phyloP scores from a whole-genome alignment of 2,113 vertebrate genomes.

The human (Homo sapiens) region DNA sequence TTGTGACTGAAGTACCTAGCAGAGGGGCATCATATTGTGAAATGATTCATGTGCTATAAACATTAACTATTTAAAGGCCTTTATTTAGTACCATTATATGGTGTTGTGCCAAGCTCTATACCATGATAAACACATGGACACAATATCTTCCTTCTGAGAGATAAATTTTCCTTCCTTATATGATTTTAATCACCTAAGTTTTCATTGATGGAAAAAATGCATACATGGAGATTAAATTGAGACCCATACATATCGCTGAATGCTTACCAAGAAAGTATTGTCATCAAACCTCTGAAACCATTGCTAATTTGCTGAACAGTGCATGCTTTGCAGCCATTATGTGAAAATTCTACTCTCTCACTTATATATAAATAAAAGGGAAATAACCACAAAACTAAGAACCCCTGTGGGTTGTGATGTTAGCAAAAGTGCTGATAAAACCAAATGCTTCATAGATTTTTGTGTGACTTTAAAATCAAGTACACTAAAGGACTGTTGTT shows the following conservation, averaged over 20 bases:
- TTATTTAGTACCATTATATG: not conserved
- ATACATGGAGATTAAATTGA: not conserved
- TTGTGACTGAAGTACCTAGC: not conserved
- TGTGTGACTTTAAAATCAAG: slow-evolving; percentile 52
- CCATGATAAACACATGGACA: not conserved
- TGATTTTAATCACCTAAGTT: not conserved
- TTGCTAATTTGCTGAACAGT: slow-evolving; percentile 18
- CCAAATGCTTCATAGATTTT: slow-evolving; percentile 11
- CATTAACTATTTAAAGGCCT: not conserved
- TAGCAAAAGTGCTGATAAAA: slow-evolving; percentile 22
- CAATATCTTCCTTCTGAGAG: not conserved
- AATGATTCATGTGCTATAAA: not conserved
- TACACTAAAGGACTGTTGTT: not conserved
- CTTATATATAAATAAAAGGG: slow-evolving; percentile 34
- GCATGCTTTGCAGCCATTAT: not conserved
- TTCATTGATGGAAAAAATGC: not conserved
- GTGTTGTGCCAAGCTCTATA: not conserved
- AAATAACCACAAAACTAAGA: slow-evolving; percentile 40
- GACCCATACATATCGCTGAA: not conserved
- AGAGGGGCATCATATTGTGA: not conserved
- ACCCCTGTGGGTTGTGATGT: not conserved
- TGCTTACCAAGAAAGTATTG: not conserved
- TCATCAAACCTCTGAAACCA: slow-evolving; percentile 18
- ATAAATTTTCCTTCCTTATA: not conserved
- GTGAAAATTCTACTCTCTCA: not conserved